Percentiles rank a stretch among this genome's conserved stretches.
Evolutionary conservation across 2,113 vertebrate species (phyloP).

Genomic region (Murina feae): DNA sequence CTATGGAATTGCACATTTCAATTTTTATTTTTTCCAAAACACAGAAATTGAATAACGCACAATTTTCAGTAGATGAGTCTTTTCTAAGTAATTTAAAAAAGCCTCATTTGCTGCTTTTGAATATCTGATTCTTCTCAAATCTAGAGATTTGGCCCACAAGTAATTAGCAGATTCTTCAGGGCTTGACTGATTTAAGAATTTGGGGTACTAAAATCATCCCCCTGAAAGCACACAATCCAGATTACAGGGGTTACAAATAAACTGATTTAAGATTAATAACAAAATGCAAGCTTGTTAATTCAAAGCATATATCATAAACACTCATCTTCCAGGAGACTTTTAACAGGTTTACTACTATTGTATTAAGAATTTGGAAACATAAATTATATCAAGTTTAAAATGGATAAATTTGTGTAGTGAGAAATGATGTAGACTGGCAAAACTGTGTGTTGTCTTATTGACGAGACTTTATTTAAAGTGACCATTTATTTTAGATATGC

Average conservation of each 20-base stretch:
- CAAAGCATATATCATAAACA: neutral
- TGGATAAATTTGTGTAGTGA: neutral
- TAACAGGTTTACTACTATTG: neutral
- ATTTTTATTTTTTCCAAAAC: slow-evolving; percentile 27
- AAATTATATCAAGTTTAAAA: neutral
- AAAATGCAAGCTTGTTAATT: neutral
- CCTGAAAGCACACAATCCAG: neutral
- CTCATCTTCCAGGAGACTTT: neutral
- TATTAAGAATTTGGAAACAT: neutral
- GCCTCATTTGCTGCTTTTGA: neutral
- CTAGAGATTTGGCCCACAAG: neutral
- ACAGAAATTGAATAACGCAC: neutral
- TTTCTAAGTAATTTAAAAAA: neutral
- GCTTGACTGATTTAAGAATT: neutral
- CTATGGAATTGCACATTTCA: neutral
- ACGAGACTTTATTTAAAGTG: neutral
- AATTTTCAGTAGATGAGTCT: neutral
- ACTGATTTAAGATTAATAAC: neutral
- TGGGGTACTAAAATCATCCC: neutral
- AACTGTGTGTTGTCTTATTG: neutral
- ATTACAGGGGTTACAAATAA: neutral
- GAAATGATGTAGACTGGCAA: neutral
- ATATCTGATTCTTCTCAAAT: neutral
- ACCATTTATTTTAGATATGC: neutral
- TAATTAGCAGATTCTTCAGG: neutral